Conservation (phyloP, 2,888 invertebrate species). For the Ernsta delagoae region DNA sequence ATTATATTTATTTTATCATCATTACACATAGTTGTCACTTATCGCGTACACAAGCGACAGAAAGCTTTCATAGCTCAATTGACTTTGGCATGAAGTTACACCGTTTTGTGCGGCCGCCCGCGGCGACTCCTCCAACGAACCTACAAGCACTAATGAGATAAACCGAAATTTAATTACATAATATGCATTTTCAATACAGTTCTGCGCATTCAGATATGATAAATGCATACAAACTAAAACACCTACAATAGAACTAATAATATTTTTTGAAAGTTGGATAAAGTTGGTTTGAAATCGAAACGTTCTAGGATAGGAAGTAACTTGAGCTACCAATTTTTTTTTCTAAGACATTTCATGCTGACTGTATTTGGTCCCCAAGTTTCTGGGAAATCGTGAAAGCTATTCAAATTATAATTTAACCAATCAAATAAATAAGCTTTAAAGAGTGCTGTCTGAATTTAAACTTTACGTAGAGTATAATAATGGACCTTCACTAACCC, state of each 20-base stretch:
- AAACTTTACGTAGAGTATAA: no score
- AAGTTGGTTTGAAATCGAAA: no score
- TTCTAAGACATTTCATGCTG: not conserved
- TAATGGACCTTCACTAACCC: no score
- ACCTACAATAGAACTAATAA: no score
- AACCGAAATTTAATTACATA: constrained; percentile 26
- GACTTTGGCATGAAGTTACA: constrained; percentile 84
- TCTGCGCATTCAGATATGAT: constrained; percentile 4
- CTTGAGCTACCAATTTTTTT: not conserved
- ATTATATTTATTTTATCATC: constrained; percentile 77
- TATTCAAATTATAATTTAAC: not conserved
- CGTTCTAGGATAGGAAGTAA: no score
- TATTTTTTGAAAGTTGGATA: no score
- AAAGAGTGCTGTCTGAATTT: not conserved
- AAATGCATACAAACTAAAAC: constrained; percentile 25
- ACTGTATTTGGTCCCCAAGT: constrained; percentile 2
- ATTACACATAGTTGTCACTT: constrained; percentile 82
- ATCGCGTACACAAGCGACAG: constrained; percentile 81
- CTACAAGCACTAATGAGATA: constrained; percentile 49
- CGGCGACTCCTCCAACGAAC: constrained; percentile 45
- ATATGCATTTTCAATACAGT: constrained; percentile 28
- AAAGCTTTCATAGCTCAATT: constrained; percentile 82
- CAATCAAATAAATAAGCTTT: no score
- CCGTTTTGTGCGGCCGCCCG: constrained; percentile 72
- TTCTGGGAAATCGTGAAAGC: not conserved